Conservation (phyloP, 2,113 vertebrate genomes). For the Kryptolebias marmoratus region DNA sequence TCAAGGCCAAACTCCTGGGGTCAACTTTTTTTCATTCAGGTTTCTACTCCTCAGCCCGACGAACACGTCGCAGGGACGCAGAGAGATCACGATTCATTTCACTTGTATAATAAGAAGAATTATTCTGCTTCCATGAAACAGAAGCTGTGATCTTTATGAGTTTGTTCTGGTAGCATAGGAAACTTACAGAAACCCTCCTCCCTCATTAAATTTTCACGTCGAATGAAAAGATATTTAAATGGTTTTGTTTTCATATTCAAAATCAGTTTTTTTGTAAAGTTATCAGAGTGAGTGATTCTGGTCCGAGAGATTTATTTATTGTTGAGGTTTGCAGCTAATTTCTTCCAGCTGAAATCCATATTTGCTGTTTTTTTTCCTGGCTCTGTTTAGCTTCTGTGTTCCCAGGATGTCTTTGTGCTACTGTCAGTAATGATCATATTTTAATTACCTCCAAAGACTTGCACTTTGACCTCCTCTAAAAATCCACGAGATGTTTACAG, state of each 20-base stretch:
- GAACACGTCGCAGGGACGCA: too few relatives aligned
- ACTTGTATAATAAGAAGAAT: too few relatives aligned
- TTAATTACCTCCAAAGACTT: conserved; percentile 29
- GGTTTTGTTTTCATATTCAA: neutral
- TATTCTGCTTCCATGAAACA: too few relatives aligned
- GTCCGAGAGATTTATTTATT: conserved; percentile 73
- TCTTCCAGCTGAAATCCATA: neutral
- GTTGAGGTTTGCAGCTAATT: neutral
- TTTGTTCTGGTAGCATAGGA: too few relatives aligned
- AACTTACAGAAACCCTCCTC: too few relatives aligned
- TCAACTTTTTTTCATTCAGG: too few relatives aligned
- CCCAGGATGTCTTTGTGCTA: conserved; percentile 16
- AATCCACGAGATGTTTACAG: neutral
- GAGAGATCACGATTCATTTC: too few relatives aligned
- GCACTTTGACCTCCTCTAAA: conserved; percentile 46
- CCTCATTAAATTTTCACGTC: neutral
- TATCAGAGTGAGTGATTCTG: conserved; percentile 51
- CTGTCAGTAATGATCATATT: neutral
- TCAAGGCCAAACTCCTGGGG: neutral
- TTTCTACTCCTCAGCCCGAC: too few relatives aligned
- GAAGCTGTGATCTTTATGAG: neutral
- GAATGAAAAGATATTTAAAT: neutral
- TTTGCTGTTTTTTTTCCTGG: neutral
- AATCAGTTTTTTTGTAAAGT: neutral
- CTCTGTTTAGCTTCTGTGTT: neutral